Evolutionary conservation across 1,140 invertebrate species (phyloP), one percentile per base, ranked within the genome.

Genomic region (Chlorops oryzae): DNA sequence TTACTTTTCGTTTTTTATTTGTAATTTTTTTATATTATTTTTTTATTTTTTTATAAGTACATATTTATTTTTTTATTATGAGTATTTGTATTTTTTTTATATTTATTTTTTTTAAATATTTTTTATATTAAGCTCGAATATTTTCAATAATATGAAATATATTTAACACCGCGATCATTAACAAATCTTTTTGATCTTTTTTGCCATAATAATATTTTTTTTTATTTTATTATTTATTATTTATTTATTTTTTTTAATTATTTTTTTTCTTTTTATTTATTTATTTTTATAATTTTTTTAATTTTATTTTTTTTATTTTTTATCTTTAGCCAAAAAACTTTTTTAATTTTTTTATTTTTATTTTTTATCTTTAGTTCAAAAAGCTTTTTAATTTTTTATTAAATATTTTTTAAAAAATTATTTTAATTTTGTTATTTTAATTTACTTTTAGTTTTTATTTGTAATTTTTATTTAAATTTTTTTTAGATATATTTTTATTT

Each of bases 61-160:
- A n/a, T 13, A 32, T 32, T 32, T 32, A 32, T 32, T 32, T 32
- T 13, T 7, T 32, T 32, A n/a, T 32, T 32, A 32, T 9, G 7
- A 9, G 27, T 9, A 9, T 32, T 32, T 32, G 7, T 32, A 9
- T 32, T 32, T 32, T 32, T 32, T 32, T 32, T 32, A 9, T 32
- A n/a, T 32, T 32, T 32, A 32, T 9, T 32, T 32, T 9, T 32
- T 32, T 32, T 32, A 9, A 32, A 32, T 9, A 32, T 55, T 51
- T 44, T 48, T 58, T 54, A 41, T 61, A 55, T 57, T 63, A 63
- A 56, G 47, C 61, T 61, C 56, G 60, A 63, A 63, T 63, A 56
- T 58, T n/a, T n/a, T n/a, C n/a, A n/a, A n/a, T n/a, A n/a, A n/a
- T n/a, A n/a, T n/a, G n/a, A n/a, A n/a, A n/a, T n/a, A n/a, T n/a